Percentiles rank a stretch among this genome's conserved stretches.
Evolutionary conservation across 2,888 invertebrate genomes (phyloP).

Genomic region (Heteromurus nitidus): DNA sequence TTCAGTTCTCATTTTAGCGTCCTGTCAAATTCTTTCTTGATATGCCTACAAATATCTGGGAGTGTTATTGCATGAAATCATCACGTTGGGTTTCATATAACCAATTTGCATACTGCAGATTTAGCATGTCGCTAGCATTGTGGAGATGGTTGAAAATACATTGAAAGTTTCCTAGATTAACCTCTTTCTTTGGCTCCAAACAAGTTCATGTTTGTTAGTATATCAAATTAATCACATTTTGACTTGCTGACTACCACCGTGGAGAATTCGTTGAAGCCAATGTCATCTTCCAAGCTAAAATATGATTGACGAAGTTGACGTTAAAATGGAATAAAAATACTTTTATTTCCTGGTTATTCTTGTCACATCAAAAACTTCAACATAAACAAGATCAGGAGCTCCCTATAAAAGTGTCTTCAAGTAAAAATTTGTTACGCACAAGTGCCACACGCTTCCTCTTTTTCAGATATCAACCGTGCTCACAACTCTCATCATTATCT

Average conservation of each 20-base stretch:
- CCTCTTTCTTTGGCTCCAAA: too few relatives aligned
- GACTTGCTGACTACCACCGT: background rate
- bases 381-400: slow-evolving; percentile 2
- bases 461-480: too few relatives aligned
- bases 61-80: slow-evolving; percentile 35
- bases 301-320: slow-evolving; percentile 9
- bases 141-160: background rate
- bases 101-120: slow-evolving; percentile 60
- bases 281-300: background rate
- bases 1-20: too few relatives aligned
- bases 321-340: slow-evolving; percentile 30
- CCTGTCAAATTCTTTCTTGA: too few relatives aligned
- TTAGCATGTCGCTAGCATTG: too few relatives aligned
- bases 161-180: too few relatives aligned
- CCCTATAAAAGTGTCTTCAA: too few relatives aligned
- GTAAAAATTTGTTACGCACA: too few relatives aligned
- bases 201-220: background rate
- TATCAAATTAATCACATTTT: too few relatives aligned
- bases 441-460: slow-evolving; percentile 14
- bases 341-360: slow-evolving; percentile 53
- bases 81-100: slow-evolving; percentile 42
- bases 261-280: slow-evolving; percentile 8
- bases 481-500: background rate
- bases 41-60: too few relatives aligned
- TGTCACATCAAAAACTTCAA: slow-evolving; percentile 44